phyloP scores from a whole-genome alignment of 2,888 invertebrate genomes.

The Agrotis clavis region DNA sequence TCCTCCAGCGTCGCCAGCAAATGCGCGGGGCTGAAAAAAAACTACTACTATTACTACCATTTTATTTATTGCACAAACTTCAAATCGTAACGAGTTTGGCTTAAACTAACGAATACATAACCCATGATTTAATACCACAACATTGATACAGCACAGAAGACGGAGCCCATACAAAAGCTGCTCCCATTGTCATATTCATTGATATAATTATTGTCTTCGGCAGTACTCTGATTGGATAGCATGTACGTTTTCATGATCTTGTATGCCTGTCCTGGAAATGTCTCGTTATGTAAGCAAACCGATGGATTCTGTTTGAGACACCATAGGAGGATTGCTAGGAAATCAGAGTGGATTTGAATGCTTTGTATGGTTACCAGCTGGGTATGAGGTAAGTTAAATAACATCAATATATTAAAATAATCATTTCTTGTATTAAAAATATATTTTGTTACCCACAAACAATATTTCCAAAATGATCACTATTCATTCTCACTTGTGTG shows the following conservation, averaged over 20 bases:
- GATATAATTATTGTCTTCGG: constrained; percentile 16
- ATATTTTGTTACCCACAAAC: too few species aligned
- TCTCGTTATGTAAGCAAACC: constrained; percentile 4
- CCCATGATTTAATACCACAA: not conserved
- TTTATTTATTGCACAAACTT: too few species aligned
- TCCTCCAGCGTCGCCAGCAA: too few species aligned
- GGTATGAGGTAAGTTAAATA: too few species aligned
- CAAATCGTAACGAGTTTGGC: too few species aligned
- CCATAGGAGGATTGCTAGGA: not conserved
- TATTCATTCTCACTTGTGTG: too few species aligned
- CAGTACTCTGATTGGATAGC: constrained; percentile 21
- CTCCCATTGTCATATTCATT: constrained; percentile 4
- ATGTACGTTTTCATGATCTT: constrained; percentile 8
- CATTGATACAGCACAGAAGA: not conserved
- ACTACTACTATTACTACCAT: too few species aligned
- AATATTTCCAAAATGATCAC: too few species aligned
- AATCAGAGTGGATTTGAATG: not conserved
- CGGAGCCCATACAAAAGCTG: not conserved
- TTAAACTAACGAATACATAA: too few species aligned
- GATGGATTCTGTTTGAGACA: not conserved
- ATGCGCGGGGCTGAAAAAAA: too few species aligned
- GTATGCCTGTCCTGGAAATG: not conserved
- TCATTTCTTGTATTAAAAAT: too few species aligned
- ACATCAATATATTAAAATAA: too few species aligned
- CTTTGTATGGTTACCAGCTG: not conserved